Base-by-base conservation (phyloP, 1,140 invertebrate genomes). In the Elysia chlorotica region DNA sequence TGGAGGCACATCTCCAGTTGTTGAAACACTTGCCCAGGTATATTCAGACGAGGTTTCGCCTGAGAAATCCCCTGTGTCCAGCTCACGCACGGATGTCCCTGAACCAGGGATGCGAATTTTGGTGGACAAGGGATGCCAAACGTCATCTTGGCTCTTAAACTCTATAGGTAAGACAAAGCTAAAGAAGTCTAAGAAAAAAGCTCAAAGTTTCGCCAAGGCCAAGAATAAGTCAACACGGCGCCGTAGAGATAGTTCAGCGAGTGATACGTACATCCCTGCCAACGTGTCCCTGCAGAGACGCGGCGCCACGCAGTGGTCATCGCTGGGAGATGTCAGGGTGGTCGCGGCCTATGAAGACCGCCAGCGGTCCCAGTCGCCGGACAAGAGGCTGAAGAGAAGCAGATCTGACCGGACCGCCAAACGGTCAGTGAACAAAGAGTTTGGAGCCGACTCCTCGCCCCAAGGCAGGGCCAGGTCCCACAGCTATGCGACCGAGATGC, bases 111-210 rank as follows among this genome's bases (percentile, higher is more conserved):
- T 23, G 25, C n/a, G 14, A 38, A 37, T 35, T 1, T 33, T 63
- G 31, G n/a, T 54, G n/a, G 41, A 56, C 36, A 63, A 65, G 37
- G 38, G 53, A 56, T 33, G 38, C 19, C 61, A 72, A 33, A 72
- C 70, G 2, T 59, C 67, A 61, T n/a, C 53, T 1, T 70, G 67
- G 67, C 54, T 70, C 2, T 36, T 70, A 28, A 59, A 70, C 35
- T 3, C 53, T 2, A 17, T 70, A 2, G 30, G 23, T 54, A n/a
- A n/a, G 6, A 59, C 37, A 23, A 70, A 59, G 54, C 36, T 28
- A 2, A 10, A 38, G 5, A 67, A 70, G 25, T 19, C 28, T 14
- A 70, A 59, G 53, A 70, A 70, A 25, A 59, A 37, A 38, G 1
- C 33, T 5, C 17, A 33, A 4, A 38, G 54, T 48, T 57, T 70